A percentile compares a stretch with the other conserved stretches of the same genome.
Conservation (phyloP, 30 jellyfish, hydroid and myxozoan genomes). For the Turritopsis dohrnii region DNA sequence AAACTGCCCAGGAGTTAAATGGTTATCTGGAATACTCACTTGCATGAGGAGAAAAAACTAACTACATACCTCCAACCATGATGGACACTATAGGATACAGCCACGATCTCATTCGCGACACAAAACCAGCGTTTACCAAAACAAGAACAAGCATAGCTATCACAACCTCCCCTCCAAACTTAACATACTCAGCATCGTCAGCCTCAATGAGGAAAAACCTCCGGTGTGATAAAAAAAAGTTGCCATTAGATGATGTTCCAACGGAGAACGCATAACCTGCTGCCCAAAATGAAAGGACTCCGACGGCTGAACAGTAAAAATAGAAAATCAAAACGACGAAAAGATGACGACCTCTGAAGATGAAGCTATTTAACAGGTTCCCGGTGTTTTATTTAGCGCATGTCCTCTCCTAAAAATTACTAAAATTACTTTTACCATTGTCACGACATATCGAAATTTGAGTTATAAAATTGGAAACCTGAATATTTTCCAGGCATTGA, state of each 20-base stretch:
- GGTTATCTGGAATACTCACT: no score
- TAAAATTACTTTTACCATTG: no score
- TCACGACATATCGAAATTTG: no score
- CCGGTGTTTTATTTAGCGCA: no score
- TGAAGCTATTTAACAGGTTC: no score
- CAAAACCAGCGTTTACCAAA: conserved; percentile 74
- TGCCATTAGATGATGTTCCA: conserved; percentile 43
- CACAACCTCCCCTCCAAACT: conserved; percentile 44
- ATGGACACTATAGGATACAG: conserved; percentile 52
- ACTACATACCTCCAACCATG: conserved; percentile 59
- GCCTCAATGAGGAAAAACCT: conserved; percentile 80
- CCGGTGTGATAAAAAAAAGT: conserved; percentile 61
- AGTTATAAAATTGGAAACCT: no score
- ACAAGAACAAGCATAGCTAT: conserved; percentile 48
- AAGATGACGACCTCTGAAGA: no score
- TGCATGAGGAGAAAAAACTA: neutral
- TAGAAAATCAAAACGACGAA: neutral
- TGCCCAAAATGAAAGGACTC: conserved; percentile 70
- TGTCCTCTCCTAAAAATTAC: no score
- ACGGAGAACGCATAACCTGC: conserved; percentile 86
- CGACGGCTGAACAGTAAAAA: conserved; percentile 42
- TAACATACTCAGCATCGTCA: conserved; percentile 24
- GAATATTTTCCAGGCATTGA: no score
- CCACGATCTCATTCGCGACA: conserved; percentile 73
- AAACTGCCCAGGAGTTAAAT: no score